Conservation (phyloP, 2,888 invertebrate species). For the Chouioia cunea region DNA sequence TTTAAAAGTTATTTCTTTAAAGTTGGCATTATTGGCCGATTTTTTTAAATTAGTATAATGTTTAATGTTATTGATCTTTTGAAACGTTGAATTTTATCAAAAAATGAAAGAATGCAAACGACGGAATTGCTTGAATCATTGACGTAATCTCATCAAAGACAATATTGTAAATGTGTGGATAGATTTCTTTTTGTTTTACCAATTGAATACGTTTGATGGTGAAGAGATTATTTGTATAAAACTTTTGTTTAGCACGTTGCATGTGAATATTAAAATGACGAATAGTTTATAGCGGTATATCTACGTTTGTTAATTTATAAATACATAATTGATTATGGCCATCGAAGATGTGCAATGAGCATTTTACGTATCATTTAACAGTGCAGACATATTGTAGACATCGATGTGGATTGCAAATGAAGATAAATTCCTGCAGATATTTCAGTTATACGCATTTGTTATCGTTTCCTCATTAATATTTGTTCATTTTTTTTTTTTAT, state of each 20-base stretch:
- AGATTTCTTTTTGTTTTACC: no score
- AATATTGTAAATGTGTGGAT: no score
- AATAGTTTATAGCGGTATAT: constrained; percentile 14
- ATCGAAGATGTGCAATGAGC: constrained; percentile 20
- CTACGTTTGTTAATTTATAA: constrained; percentile 30
- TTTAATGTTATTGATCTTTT: no score
- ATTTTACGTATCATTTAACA: constrained; percentile 22
- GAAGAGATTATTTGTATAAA: constrained; percentile 31
- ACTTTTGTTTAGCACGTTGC: background rate
- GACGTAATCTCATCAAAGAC: no score
- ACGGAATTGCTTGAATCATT: no score
- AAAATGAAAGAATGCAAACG: no score
- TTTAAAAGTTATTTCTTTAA: no score
- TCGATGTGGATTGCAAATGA: constrained; percentile 25
- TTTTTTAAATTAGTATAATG: no score
- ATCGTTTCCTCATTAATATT: constrained; percentile 14
- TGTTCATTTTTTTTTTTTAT: constrained; percentile 25
- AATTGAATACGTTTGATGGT: background rate
- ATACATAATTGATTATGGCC: constrained; percentile 18
- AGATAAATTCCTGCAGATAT: constrained; percentile 32
- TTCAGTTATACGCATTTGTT: constrained; percentile 25
- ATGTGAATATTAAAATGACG: constrained; percentile 1
- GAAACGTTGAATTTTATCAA: no score
- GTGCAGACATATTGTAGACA: background rate
- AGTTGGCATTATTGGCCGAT: no score